Base-by-base conservation (phyloP, 2,113 vertebrate species). In the Chamaea fasciata region DNA sequence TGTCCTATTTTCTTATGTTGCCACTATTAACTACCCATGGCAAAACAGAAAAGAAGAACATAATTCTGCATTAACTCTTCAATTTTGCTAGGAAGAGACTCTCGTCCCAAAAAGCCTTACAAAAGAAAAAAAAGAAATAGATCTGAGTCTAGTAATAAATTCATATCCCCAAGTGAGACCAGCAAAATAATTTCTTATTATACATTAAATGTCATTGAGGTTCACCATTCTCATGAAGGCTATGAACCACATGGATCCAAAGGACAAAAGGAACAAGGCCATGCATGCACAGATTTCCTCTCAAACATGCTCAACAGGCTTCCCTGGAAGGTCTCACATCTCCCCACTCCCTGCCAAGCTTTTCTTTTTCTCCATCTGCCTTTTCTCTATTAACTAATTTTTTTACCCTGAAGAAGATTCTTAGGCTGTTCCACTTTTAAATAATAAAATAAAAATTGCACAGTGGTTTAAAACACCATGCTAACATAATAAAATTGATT, bases 361-460 rank as follows among this genome's bases (percentile, higher is more conserved):
- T 97, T 96, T 96, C 76, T 93, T 90, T 89, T 90, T 68, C 80
- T 70, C 71, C 92, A 85, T 81, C 89, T 95, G 86, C 92, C 73
- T 93, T 94, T 81, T 50, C 63, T 80, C 85, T 86, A 35, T 81
- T 88, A 94, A 77, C 59, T 92, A 67, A 46, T 53, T 85, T 93
- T 94, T 69, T 12, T 33, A 35, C 33, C 23, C 59, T 74, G 82
- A 90, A 90, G 94, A 88, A 90, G 59, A 93, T 75, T 78, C 64
- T 81, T 50, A 74, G 73, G 80, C 68, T 86, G 73, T 31, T 90
- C 76, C 59, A 70, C 60, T 94, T 96, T 95, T 59, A 65, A 74
- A 90, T 63, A 89, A 90, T n/a, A 69, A 86, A 90, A 63, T 3
- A 64, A 60, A 78, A 74, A 47, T 70, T 80, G 41, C 59, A 62